A percentile compares a stretch with the other conserved stretches of the same genome.
phyloP scores from a whole-genome alignment of 2,888 invertebrate genomes.

The Tridacna gigas region DNA sequence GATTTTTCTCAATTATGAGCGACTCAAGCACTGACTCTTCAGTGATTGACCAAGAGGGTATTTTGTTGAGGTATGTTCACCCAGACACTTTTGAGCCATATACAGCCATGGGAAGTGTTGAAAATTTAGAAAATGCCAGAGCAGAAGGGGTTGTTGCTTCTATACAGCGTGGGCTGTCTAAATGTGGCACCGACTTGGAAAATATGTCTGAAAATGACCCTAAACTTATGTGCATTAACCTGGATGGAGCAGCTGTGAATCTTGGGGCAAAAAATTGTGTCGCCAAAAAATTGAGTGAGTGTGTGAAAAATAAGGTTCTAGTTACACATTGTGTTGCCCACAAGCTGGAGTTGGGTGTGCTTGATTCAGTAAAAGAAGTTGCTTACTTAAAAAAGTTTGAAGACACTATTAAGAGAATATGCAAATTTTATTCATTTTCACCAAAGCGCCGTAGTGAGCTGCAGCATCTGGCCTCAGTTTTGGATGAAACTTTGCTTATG shows the following conservation, averaged over 20 bases:
- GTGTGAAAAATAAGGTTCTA: conserved; percentile 29
- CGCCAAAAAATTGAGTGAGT: conserved; percentile 33
- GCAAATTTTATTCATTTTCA: conserved; percentile 44
- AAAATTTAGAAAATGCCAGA: conserved; percentile 28
- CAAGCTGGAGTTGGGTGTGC: conserved; percentile 38
- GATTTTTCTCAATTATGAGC: conserved; percentile 34
- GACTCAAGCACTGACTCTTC: conserved; percentile 38
- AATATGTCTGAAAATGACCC: neutral
- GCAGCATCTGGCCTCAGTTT: neutral
- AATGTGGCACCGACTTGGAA: conserved; percentile 30
- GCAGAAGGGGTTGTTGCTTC: conserved; percentile 40
- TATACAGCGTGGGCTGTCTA: conserved; percentile 25
- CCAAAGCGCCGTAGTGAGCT: conserved; percentile 35
- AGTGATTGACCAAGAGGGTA: conserved; percentile 39
- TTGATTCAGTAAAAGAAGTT: conserved; percentile 45
- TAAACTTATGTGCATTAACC: conserved; percentile 35
- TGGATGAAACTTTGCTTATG: conserved; percentile 8
- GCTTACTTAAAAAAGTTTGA: conserved; percentile 46
- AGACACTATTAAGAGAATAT: conserved; percentile 36
- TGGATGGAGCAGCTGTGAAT: conserved; percentile 50
- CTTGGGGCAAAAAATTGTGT: conserved; percentile 44
- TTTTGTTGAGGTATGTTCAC: conserved; percentile 34
- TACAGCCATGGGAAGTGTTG: conserved; percentile 37
- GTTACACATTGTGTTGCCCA: conserved; percentile 54
- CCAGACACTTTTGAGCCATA: conserved; percentile 20